Evolutionary conservation across 2,797 vertebrate species (phyloP), one percentile per base, ranked within the genome.

Genomic region (Coregonus sp.): DNA sequence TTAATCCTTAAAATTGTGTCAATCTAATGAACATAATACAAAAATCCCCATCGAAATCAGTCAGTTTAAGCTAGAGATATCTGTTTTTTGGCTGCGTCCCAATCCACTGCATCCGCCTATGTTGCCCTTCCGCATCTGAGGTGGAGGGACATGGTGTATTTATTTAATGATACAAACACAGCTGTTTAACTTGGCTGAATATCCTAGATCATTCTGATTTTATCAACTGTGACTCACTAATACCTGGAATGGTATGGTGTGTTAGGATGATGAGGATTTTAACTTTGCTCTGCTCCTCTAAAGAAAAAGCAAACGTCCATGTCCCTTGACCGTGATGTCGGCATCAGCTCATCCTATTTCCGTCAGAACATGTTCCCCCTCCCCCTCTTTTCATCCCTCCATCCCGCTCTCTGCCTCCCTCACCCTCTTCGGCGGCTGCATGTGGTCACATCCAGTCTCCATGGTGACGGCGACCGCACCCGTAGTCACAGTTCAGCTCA

Each of bases 391-490:
- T 63, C 5, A 9, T 61, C 37, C 31, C 37, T 70, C 47, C 20
- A 9, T 11, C 70, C 29, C 52, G 20, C 0, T 70, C 68, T 33
- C 14, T 33, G n/a, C 40, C 25, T 29, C 40, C 1, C 47, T 15
- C 7, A 14, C 16, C 75, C 59, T 33, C 47, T 37, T 4, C 25
- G 20, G 35, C 16, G 14, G 75, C 33, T 73, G 18, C 9, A 20
- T 61, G n/a, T 29, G 59, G 51, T 54, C 61, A 72, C 7, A 50
- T 72, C 70, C 50, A 9, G 51, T 80, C 68, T 75, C 81, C 81
- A 80, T 82, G 72, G 78, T 37, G 77, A 80, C 63, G 33, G 73
- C 16, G 66, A 69, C 67, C 68, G 56, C 72, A 67, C 66, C 68
- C 68, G 61, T 72, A 40, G 54, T 63, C 61, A 47, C 47, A 16